Base-by-base conservation (phyloP, 2,113 vertebrate genomes). In the Phrynosoma blainvillii region DNA sequence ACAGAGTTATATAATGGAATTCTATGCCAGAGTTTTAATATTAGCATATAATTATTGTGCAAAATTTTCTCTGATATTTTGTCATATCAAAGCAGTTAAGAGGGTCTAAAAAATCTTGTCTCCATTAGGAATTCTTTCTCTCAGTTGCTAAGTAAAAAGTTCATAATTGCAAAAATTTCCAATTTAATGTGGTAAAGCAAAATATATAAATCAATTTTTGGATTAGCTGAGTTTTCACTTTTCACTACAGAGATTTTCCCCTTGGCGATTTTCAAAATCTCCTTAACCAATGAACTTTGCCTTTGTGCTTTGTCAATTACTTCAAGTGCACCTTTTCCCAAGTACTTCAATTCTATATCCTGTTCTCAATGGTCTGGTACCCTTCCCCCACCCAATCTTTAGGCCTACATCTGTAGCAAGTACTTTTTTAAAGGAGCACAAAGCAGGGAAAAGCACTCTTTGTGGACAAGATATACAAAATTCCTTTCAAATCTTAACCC, bases 291-390 rank as follows among this genome's bases (percentile, higher is more conserved):
- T 85, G 81, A 79, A 95, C 79, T 91, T 82, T 86, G 85, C 74
- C 84, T 92, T 70, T 86, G 76, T 82, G 88, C 92, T 78, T 79
- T 90, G 94, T 94, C 91, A 86, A 86, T 95, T 94, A 93, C 91
- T 74, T 95, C 70, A 89, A 93, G 88, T 79, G 27, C 88, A 94
- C 30, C 54, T 88, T 91, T 90, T 42, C 90, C 87, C 59, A 90
- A 88, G 89, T 91, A 79, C 87, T 89, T 92, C 84, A 92, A 30
- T 95, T 95, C 88, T 78, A 47, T 89, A 65, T 56, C 54, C 52
- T 85, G 13, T 87, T 90, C 65, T 91, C 79, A 94, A 92, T 90
- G 89, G 16, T 62, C 13, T 16, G 59, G 59, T 62, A 14, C 59
- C 16, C 13, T 81, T 65, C 82, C 85, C 73, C 92, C 92, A 14